These are phyloP conservation scores for Chondrosia reniformis DNA, from an alignment of 37 sponge, comb jelly and placozoan species.

Conservation along the genomic window DNA sequence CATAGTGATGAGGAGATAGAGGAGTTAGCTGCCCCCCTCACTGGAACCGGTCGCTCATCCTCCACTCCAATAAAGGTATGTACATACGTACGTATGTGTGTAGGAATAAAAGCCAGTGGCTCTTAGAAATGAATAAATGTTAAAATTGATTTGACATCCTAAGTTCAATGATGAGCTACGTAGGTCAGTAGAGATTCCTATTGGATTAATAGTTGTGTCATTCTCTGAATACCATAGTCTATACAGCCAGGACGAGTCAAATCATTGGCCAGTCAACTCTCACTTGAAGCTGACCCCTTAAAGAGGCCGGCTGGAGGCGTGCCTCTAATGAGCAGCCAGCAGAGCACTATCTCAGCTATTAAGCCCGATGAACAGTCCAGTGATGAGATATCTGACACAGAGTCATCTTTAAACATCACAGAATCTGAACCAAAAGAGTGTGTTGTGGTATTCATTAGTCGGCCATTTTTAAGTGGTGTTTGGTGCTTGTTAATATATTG, in stretches of 20 bases:
- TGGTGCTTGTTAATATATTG: no score
- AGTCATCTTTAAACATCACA: not conserved
- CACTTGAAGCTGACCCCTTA: conserved; percentile 21
- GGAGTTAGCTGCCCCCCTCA: conserved; percentile 3
- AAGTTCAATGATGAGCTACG: no score
- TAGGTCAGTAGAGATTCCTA: no score
- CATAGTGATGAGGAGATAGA: conserved; percentile 50
- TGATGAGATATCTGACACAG: conserved; percentile 12
- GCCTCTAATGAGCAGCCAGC: conserved; percentile 5
- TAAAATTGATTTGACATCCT: no score
- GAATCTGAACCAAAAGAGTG: not conserved
- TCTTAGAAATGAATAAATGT: no score
- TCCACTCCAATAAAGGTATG: conserved; percentile 62
- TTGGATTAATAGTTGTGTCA: no score
- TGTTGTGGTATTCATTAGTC: no score
- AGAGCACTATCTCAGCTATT: conserved; percentile 4
- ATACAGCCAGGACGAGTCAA: conserved; percentile 1
- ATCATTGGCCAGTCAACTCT: conserved; percentile 11
- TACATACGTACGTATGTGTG: not conserved
- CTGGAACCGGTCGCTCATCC: conserved; percentile 30
- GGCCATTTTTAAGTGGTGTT: no score
- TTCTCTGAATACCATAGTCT: no score
- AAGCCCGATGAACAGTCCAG: not conserved
- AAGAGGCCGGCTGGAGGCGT: conserved; percentile 46
- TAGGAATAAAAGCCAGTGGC: no score